These are phyloP conservation scores for Campoletis raptor DNA, from an alignment of 2,888 invertebrate species.

Conservation along the genomic window DNA sequence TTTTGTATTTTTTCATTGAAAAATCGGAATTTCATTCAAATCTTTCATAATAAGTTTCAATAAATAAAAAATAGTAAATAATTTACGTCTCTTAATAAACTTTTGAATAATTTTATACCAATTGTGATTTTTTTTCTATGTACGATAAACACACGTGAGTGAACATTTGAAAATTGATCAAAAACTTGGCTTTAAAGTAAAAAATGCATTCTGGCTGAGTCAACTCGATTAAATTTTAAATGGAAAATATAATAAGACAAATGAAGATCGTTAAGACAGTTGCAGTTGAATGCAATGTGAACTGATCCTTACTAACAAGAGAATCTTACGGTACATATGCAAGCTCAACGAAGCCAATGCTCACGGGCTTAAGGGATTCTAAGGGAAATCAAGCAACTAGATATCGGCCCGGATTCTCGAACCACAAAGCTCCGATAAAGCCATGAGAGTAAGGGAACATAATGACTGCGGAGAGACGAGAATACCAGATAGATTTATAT, in stretches of 20 bases:
- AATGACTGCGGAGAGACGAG: slow-evolving; percentile 17
- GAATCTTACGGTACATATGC: slow-evolving; percentile 20
- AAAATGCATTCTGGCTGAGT: background rate
- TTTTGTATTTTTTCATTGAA: background rate
- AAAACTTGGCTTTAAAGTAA: background rate
- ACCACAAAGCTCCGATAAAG: slow-evolving; percentile 39
- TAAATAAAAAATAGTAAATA: background rate
- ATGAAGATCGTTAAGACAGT: background rate
- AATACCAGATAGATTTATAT: slow-evolving; percentile 24
- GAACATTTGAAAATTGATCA: background rate
- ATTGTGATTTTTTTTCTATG: background rate
- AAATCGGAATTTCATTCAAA: background rate
- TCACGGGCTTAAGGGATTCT: slow-evolving; percentile 43
- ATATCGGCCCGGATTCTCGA: slow-evolving; percentile 29
- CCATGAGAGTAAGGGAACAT: slow-evolving; percentile 18
- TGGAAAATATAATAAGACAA: background rate
- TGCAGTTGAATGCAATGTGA: background rate
- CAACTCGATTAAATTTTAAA: background rate
- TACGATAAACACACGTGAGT: background rate
- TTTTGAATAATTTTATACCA: background rate
- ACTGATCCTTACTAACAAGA: slow-evolving; percentile 23
- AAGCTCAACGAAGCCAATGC: slow-evolving; percentile 32
- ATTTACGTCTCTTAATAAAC: background rate
- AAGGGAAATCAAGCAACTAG: slow-evolving; percentile 42
- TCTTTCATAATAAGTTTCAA: background rate